Base-by-base conservation (phyloP, 2,888 invertebrate species). In the Nebria salina region DNA sequence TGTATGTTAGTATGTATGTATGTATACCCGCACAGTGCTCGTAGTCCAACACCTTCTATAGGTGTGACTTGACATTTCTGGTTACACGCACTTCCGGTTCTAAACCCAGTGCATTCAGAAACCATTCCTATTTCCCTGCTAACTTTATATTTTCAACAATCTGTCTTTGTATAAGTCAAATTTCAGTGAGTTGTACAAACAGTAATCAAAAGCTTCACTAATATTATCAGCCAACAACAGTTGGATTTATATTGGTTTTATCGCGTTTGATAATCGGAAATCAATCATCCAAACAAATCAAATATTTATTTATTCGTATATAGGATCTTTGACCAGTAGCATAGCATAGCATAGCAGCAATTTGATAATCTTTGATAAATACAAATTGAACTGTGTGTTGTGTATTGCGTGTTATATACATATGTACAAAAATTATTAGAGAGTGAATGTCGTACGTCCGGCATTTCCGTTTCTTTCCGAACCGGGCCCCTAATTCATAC, bases 391-490 rank as follows among this genome's bases (percentile, higher is more conserved):
- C 13, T 7, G 43, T 8, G 3, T 54, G 54, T 54, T 54, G 54
- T 54, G 54, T 54, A 54, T 54, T 54, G 54, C 54, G 54, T 54
- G 54, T 34, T 34, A 34, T 34, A 34, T 5, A 34, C 5, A 34
- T 34, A 34, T 34, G 34, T 34, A 34, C 34, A 34, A 34, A 5
- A 34, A 34, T 34, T 34, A 34, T 34, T 34, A 34, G 4, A 34
- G 34, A 25, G 41, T 64, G 73, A 73, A 73, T 9, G 43, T 20
- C 66, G 25, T 65, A 43, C 41, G 78, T 74, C 74, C 66, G 65
- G 65, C 66, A 65, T 25, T 78, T 77, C 77, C 73, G 78, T 74
- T 75, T 79, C 68, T 79, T 79, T 79, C 54, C 54, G 43, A 75
- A 73, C 74, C 66, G 54, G 8, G 75, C 13, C 54, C 65, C 74